phyloP scores from a whole-genome alignment of 2,113 vertebrate species.

The Cynoglossus semilaevis region DNA sequence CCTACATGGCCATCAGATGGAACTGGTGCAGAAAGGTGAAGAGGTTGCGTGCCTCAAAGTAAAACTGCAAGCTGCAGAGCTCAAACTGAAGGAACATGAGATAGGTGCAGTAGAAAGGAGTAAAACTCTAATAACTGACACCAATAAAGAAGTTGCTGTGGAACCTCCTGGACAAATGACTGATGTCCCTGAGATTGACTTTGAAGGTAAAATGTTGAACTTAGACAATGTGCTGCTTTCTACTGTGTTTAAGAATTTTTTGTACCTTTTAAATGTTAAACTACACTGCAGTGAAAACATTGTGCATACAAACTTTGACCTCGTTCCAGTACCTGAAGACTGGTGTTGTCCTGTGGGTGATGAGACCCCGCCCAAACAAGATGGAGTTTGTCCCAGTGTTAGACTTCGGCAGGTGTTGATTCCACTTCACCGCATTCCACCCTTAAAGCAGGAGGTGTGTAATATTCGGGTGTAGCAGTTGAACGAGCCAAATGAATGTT shows the following conservation, averaged over 20 bases:
- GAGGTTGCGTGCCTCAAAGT: conserved; percentile 49
- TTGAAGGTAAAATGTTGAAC: conserved; percentile 45
- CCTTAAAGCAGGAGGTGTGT: conserved; percentile 52
- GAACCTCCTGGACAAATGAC: neutral
- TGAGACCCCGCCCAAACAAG: conserved; percentile 22
- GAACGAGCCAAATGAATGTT: neutral
- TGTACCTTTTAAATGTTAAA: too few species aligned
- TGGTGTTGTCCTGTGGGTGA: conserved; percentile 61
- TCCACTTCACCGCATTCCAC: conserved; percentile 38
- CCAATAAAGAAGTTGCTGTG: neutral
- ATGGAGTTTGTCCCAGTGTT: conserved; percentile 35
- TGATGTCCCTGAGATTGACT: conserved; percentile 34
- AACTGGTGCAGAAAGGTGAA: conserved; percentile 51
- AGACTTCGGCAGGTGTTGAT: conserved; percentile 49
- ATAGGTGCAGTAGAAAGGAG: neutral
- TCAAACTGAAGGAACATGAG: conserved; percentile 23
- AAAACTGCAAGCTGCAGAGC: conserved; percentile 48
- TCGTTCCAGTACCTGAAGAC: conserved; percentile 58
- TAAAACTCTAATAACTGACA: neutral
- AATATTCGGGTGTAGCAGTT: neutral
- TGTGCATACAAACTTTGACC: too few species aligned
- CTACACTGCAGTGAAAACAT: too few species aligned
- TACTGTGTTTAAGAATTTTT: neutral
- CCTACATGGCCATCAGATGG: conserved; percentile 48
- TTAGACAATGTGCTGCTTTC: neutral